Percentiles rank a stretch among this genome's conserved stretches.
phyloP scores from a whole-genome alignment of 2,113 vertebrate species.

The Calcarius ornatus region DNA sequence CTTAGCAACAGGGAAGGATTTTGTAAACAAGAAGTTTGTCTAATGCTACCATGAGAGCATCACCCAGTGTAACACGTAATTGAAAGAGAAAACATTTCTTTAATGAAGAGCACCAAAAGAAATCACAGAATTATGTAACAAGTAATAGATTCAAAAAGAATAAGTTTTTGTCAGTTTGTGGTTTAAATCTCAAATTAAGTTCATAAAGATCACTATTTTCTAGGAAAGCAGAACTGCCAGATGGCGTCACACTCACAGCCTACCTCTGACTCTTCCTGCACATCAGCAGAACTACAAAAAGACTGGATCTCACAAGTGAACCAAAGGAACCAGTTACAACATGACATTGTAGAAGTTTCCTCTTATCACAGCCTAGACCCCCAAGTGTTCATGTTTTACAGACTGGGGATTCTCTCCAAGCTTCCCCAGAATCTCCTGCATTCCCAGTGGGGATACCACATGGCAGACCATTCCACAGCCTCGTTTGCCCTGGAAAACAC shows the following conservation, averaged over 20 bases:
- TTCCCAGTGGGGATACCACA: not conserved
- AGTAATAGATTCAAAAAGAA: not conserved
- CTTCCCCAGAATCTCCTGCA: not conserved
- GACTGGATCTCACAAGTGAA: not conserved
- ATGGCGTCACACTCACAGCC: not conserved
- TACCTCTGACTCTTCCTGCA: not conserved
- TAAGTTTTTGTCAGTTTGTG: not conserved
- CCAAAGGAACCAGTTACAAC: not conserved
- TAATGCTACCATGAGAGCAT: not conserved
- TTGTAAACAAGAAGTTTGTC: not conserved
- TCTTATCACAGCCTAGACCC: not conserved
- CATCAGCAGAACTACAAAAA: not conserved
- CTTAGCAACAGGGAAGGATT: not conserved
- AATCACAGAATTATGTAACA: not conserved
- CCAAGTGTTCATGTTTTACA: not conserved
- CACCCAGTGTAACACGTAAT: fast-evolving
- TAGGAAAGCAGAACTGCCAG: not conserved
- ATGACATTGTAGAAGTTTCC: not conserved
- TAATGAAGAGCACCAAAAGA: not conserved
- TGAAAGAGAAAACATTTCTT: not conserved
- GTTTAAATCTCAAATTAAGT: not conserved
- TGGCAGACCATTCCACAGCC: not conserved
- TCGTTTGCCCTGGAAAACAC: not conserved
- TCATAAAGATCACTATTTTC: not conserved
- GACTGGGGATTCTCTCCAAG: not conserved